Conservation (phyloP, 2,797 vertebrate species). For the Chelon labrosus region DNA sequence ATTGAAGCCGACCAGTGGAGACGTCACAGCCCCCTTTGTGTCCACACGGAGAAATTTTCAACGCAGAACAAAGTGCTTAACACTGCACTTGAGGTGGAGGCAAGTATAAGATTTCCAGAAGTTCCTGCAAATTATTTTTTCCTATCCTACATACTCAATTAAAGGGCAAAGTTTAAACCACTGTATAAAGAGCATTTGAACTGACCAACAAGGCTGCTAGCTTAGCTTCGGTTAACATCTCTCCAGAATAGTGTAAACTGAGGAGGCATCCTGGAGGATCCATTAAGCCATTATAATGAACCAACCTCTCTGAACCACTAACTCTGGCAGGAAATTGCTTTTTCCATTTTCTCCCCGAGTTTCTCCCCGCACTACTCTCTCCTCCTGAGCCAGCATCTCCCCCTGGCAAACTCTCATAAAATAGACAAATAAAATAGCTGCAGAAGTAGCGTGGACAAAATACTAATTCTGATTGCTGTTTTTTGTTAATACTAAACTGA, state of each 20-base stretch:
- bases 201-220: slow-evolving; percentile 54
- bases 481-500: slow-evolving; percentile 1
- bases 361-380: slow-evolving; percentile 70
- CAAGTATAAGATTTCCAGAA: slow-evolving; percentile 56
- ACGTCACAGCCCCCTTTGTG: slow-evolving; percentile 47
- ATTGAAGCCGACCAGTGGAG: slow-evolving; percentile 49
- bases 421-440: slow-evolving; percentile 73
- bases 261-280: slow-evolving; percentile 85
- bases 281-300: slow-evolving; percentile 84
- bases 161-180: slow-evolving; percentile 57
- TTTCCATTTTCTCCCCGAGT: slow-evolving; percentile 81
- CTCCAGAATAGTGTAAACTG: slow-evolving; percentile 74
- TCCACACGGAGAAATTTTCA: slow-evolving; percentile 53
- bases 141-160: slow-evolving; percentile 39
- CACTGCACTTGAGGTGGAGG: slow-evolving; percentile 51
- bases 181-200: slow-evolving; percentile 46
- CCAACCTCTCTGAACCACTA: slow-evolving; percentile 81
- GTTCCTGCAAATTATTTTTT: slow-evolving; percentile 50
- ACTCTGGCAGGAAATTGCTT: slow-evolving; percentile 83
- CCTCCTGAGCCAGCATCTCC: slow-evolving; percentile 67
- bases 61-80: slow-evolving; percentile 30
- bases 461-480: slow-evolving; percentile 4
- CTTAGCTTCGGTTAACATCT: slow-evolving; percentile 72
- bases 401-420: slow-evolving; percentile 69
- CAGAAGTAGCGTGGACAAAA: slow-evolving; percentile 49